Conservation (phyloP, 92 coral and sea anemone species). For the Heliopora coerulea region DNA sequence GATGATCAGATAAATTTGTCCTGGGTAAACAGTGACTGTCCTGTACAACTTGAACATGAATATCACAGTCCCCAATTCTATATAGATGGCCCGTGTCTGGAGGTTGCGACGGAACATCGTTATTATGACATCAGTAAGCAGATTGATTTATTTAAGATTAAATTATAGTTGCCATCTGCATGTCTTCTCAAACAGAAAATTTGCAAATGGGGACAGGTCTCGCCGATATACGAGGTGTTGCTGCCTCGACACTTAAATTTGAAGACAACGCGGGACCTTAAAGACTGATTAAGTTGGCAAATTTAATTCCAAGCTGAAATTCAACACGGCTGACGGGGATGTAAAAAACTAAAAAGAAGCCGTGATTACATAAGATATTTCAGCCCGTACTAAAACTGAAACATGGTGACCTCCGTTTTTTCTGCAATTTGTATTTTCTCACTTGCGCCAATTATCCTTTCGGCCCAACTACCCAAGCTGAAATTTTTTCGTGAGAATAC, state of each 20-base stretch:
- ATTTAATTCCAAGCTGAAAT: too few relatives aligned
- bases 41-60: conserved; percentile 12
- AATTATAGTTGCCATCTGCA: not conserved
- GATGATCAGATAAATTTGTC: conserved; percentile 1
- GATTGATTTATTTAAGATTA: not conserved
- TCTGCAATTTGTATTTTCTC: too few relatives aligned
- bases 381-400: too few relatives aligned
- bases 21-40: conserved; percentile 20
- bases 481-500: too few relatives aligned
- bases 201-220: not conserved
- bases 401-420: too few relatives aligned
- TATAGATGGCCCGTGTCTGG: not conserved
- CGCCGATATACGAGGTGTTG: not conserved
- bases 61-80: conserved; percentile 16
- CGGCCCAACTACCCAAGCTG: too few relatives aligned
- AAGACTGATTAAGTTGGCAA: too few relatives aligned
- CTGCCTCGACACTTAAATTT: not conserved
- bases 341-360: too few relatives aligned
- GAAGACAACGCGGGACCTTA: not conserved
- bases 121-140: conserved; percentile 19
- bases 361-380: too few relatives aligned
- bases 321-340: too few relatives aligned
- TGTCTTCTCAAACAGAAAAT: too few relatives aligned
- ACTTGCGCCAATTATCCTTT: too few relatives aligned
- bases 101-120: not conserved